Evolutionary conservation across 2,797 vertebrate genomes (phyloP).

Genomic region (Acomys russatus): DNA sequence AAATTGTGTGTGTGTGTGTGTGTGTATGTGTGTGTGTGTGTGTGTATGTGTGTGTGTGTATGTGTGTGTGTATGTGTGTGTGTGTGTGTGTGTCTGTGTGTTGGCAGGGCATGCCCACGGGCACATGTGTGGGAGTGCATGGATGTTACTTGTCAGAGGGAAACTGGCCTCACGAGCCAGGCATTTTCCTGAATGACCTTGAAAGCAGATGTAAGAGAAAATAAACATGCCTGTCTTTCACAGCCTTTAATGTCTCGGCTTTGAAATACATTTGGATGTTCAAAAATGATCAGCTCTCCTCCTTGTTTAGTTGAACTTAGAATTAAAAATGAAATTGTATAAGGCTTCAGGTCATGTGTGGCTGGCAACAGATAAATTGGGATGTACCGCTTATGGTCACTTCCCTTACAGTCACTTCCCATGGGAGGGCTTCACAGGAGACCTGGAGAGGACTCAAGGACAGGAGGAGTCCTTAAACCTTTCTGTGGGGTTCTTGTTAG

Average conservation of each 20-base stretch:
- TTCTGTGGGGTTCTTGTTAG: neutral
- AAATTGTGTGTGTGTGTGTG: too few species aligned
- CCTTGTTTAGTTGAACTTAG: constrained; percentile 29
- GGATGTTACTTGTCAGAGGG: constrained; percentile 36
- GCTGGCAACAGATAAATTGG: neutral
- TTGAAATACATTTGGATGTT: constrained; percentile 50
- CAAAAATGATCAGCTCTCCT: neutral
- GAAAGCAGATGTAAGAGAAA: constrained; percentile 62
- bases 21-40: too few species aligned
- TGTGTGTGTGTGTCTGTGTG: neutral
- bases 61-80: too few species aligned
- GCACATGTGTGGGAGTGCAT: neutral
- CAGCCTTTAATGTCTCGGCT: constrained; percentile 58
- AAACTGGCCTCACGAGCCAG: constrained; percentile 5
- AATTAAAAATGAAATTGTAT: neutral
- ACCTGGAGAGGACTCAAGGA: neutral
- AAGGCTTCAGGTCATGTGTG: neutral
- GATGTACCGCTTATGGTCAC: neutral
- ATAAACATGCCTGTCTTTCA: constrained; percentile 48
- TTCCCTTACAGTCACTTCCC: neutral
- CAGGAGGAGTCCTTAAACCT: neutral
- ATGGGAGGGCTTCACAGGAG: neutral
- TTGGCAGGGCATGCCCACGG: neutral
- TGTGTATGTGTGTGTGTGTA: too few species aligned
- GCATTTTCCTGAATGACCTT: constrained; percentile 71